phyloP scores from a whole-genome alignment of 2,797 vertebrate species.

The Liparis tanakae region DNA sequence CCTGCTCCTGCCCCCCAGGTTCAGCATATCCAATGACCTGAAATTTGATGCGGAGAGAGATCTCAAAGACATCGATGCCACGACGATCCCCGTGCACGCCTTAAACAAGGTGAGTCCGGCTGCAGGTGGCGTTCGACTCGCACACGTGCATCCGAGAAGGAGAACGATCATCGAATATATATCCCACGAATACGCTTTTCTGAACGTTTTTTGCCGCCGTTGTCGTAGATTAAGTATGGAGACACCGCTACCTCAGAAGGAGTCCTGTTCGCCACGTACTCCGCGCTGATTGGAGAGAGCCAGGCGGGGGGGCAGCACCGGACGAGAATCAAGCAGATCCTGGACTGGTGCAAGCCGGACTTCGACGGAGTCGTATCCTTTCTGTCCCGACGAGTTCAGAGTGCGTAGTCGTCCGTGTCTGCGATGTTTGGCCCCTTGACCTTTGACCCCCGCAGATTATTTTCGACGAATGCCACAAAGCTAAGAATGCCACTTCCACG shows the following conservation, averaged over 20 bases:
- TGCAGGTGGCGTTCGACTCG: background rate
- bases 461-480: slow-evolving; percentile 99
- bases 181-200: slow-evolving; percentile 2
- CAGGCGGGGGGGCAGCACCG: slow-evolving; percentile 96
- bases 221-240: slow-evolving; percentile 93
- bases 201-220: slow-evolving; percentile 16
- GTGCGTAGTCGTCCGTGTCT: background rate
- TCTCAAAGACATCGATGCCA: slow-evolving; percentile 94
- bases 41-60: slow-evolving; percentile 98
- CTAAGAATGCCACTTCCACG: slow-evolving; percentile 97
- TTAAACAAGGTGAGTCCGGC: slow-evolving; percentile 91
- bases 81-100: slow-evolving; percentile 92
- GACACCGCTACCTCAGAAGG: slow-evolving; percentile 99
- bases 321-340: slow-evolving; percentile 94
- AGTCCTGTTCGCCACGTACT: slow-evolving; percentile 97
- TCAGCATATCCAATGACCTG: slow-evolving; percentile 99
- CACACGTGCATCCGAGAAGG: background rate
- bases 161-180: background rate
- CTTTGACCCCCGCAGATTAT: slow-evolving; percentile 85
- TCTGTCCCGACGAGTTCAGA: background rate
- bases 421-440: slow-evolving; percentile 76
- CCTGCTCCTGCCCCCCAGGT: slow-evolving; percentile 83
- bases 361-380: slow-evolving; percentile 99
- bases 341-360: slow-evolving; percentile 94
- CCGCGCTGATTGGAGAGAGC: slow-evolving; percentile 97